Base-by-base conservation (phyloP, 2,797 vertebrate genomes). In the Ctenochaetus hawaiiensis region DNA sequence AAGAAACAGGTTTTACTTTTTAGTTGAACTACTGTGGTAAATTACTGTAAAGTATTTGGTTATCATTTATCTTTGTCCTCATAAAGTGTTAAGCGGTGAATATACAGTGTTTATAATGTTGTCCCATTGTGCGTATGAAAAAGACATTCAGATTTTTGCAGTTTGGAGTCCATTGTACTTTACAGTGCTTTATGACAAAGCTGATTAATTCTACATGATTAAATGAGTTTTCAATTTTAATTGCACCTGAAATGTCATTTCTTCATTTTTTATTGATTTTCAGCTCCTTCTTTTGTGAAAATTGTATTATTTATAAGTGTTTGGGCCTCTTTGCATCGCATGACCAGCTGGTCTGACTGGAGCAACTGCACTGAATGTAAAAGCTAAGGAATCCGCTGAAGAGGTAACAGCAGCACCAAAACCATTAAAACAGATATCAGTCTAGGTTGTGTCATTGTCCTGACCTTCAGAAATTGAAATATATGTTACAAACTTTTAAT, bases 71-170 rank as follows among this genome's bases (percentile, higher is more conserved):
- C 20, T 52, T 47, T 2, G 10, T 39, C 41, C 5, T 66, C 8
- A 22, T 39, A 13, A 13, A 69, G 54, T 49, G 8, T 41, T 70
- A 14, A 49, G 30, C 43, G 1, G 30, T 71, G 57, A 16, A 44
- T 47, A 30, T 61, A 14, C 12, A 60, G 34, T 58, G n/a, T 45
- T 52, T 22, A 72, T 61, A 18, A 53, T 71, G 30, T 0, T 20
- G 13, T 18, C 13, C 59, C 17, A 48, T 48, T 6, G 8, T n/a
- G 23, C 23, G 48, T 64, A 61, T 23, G 20, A 20, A 56, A 34
- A 48, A 13, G 45, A 47, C 47, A 13, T 45, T 68, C 64, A 34
- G 51, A 14, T 17, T 49, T 34, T 66, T 64, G 49, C 44, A 57
- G 26, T 8, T 72, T 63, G 45, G 5, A 47, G 37, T 8, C 8